Percentiles rank a stretch among this genome's conserved stretches.
phyloP scores from a whole-genome alignment of 2,797 vertebrate species.

The Hippocampus kuda region DNA sequence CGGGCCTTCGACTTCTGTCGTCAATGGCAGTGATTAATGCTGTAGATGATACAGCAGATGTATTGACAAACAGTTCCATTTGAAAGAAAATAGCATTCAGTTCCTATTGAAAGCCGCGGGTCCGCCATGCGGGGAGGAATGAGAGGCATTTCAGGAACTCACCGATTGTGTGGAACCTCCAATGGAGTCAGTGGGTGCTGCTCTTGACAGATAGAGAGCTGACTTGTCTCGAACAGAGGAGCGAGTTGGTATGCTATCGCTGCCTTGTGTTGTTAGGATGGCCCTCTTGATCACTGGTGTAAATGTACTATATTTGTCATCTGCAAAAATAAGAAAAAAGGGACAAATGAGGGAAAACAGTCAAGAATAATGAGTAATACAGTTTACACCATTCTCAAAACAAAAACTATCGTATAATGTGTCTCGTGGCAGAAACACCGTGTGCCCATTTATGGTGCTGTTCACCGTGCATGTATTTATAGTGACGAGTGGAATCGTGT shows the following conservation, averaged over 20 bases:
- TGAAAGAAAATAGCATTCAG: not conserved
- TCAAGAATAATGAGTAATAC: not conserved
- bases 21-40: no score
- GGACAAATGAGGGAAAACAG: not conserved
- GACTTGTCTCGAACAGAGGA: constrained; percentile 73
- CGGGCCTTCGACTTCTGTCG: no score
- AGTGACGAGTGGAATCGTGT: not conserved
- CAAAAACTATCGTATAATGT: not conserved
- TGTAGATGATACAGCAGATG: not conserved
- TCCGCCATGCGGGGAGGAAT: constrained; percentile 35
- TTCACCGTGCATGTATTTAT: not conserved
- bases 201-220: constrained; percentile 67
- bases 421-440: not conserved
- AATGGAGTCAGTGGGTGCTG: constrained; percentile 57
- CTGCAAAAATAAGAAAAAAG: constrained; percentile 54
- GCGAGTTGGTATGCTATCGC: constrained; percentile 43
- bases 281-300: constrained; percentile 39
- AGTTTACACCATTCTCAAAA: not conserved
- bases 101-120: constrained; percentile 1
- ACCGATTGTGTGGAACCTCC: constrained; percentile 58
- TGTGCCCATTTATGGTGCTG: not conserved
- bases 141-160: constrained; percentile 58
- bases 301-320: constrained; percentile 48
- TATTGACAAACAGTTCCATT: not conserved
- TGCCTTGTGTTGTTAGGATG: constrained; percentile 40